A percentile compares a stretch with the other conserved stretches of the same genome.
Evolutionary conservation across 2,888 invertebrate genomes (phyloP).

Genomic region (Syritta pipiens): DNA sequence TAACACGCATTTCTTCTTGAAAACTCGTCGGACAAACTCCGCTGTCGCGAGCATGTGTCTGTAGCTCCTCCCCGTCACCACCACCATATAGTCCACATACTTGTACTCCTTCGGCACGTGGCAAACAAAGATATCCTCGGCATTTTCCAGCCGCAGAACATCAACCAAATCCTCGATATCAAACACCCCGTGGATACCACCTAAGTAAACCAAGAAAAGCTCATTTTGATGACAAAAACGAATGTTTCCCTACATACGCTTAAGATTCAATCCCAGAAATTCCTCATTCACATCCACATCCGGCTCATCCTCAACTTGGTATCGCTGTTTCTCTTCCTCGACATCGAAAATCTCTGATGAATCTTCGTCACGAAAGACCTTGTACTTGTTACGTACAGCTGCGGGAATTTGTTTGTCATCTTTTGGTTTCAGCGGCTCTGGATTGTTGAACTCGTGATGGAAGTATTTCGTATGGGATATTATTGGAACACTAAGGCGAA

Average conservation of each 20-base stretch:
- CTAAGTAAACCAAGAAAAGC: conserved; percentile 79
- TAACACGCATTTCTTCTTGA: conserved; percentile 84
- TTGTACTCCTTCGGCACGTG: conserved; percentile 86
- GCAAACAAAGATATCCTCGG: conserved; percentile 89
- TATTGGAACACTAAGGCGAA: conserved; percentile 72
- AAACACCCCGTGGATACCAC: conserved; percentile 90
- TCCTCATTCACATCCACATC: conserved; percentile 77
- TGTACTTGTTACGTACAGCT: conserved; percentile 83
- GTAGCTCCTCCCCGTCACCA: conserved; percentile 87
- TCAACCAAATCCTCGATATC: conserved; percentile 92
- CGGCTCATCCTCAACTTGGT: conserved; percentile 72
- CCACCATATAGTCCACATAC: conserved; percentile 92
- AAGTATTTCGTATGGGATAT: conserved; percentile 71
- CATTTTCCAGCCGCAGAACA: conserved; percentile 88
- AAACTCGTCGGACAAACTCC: conserved; percentile 87
- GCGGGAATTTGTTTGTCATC: conserved; percentile 77
- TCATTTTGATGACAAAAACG: background rate
- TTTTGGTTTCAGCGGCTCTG: conserved; percentile 64
- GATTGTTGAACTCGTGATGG: conserved; percentile 75
- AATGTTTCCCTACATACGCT: conserved; percentile 79
- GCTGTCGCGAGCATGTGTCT: conserved; percentile 88
- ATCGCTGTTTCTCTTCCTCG: conserved; percentile 82
- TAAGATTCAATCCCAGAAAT: conserved; percentile 81
- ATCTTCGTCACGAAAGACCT: conserved; percentile 86
- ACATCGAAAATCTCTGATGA: conserved; percentile 86